Evolutionary conservation across 2,888 invertebrate species (phyloP).

Genomic region (Mythimna ferrago): DNA sequence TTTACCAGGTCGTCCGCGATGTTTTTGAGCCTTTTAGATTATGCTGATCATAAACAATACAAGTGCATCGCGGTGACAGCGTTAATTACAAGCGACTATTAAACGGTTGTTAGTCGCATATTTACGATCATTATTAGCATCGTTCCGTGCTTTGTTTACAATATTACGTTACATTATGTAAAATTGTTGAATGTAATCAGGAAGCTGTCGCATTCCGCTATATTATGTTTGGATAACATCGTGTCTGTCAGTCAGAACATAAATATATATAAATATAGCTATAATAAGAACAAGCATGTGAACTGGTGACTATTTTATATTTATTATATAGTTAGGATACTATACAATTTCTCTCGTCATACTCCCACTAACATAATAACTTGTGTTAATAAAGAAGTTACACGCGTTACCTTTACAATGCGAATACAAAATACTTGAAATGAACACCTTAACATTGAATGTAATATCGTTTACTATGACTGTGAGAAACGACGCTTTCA

Average conservation of each 20-base stretch:
- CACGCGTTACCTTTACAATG: conserved; percentile 57
- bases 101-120: conserved; percentile 67
- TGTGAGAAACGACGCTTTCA: conserved; percentile 87
- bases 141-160: conserved; percentile 74
- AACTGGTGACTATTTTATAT: not conserved
- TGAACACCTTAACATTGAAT: conserved; percentile 73
- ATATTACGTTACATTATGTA: conserved; percentile 66
- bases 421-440: conserved; percentile 62
- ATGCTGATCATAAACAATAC: conserved; percentile 15
- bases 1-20: not conserved
- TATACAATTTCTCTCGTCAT: conserved; percentile 40
- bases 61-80: conserved; percentile 41
- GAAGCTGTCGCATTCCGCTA: conserved; percentile 56
- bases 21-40: not conserved
- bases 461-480: conserved; percentile 69
- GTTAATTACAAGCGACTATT: conserved; percentile 69
- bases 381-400: conserved; percentile 63
- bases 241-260: conserved; percentile 6
- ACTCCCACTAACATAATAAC: conserved; percentile 28
- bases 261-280: conserved; percentile 4
- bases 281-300: not conserved
- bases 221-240: conserved; percentile 50
- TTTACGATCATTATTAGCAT: conserved; percentile 65
- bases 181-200: conserved; percentile 60
- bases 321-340: conserved; percentile 4